Evolutionary conservation across 2,797 vertebrate genomes (phyloP).

Genomic region (Pseudochaenichthys georgianus): DNA sequence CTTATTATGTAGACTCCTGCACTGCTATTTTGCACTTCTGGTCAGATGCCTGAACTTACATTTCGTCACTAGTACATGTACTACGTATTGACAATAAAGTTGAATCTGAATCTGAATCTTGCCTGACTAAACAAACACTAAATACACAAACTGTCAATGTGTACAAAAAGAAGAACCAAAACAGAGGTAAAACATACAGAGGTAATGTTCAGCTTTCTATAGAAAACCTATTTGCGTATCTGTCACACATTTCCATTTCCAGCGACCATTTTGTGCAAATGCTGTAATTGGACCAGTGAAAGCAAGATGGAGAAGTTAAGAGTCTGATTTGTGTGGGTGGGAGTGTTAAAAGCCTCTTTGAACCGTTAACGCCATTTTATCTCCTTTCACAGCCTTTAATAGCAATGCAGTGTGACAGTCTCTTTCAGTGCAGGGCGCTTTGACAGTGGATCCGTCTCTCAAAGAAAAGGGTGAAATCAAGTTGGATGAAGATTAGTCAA

Average conservation of each 20-base stretch:
- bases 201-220: not conserved
- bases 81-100: too few species aligned
- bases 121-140: not conserved
- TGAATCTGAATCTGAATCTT: not conserved
- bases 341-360: conserved; percentile 73
- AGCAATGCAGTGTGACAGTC: conserved; percentile 60
- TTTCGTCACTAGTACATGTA: too few species aligned
- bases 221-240: not conserved
- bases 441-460: conserved; percentile 42
- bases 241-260: conserved; percentile 1
- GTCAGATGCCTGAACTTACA: too few species aligned
- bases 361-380: conserved; percentile 70
- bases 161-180: not conserved
- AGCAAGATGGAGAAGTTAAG: conserved; percentile 36
- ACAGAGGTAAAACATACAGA: not conserved
- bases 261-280: conserved; percentile 12
- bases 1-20: too few species aligned
- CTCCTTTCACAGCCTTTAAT: conserved; percentile 60
- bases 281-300: conserved; percentile 31
- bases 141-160: not conserved
- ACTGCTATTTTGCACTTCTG: too few species aligned
- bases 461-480: conserved; percentile 58
- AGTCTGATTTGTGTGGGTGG: conserved; percentile 58
- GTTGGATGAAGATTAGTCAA: conserved; percentile 68
- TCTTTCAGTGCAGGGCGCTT: conserved; percentile 40